These are phyloP conservation scores for Ormyrus rosae DNA, from an alignment of 2,888 invertebrate genomes.

Conservation along the genomic window DNA sequence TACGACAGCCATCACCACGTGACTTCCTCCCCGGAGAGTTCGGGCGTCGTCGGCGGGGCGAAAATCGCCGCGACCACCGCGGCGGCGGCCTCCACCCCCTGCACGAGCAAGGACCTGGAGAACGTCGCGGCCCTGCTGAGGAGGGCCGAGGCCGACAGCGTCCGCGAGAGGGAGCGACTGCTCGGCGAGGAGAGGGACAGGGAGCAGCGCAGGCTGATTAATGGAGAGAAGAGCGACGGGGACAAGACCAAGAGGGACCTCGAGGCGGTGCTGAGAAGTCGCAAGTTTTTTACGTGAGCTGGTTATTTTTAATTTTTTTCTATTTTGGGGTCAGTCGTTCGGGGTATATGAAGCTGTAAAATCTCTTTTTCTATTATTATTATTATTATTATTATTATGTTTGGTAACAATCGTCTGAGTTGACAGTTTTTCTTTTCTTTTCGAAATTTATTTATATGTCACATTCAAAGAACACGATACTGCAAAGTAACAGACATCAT, in stretches of 20 bases:
- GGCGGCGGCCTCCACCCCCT: constrained; percentile 1
- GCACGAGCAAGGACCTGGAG: constrained; percentile 58
- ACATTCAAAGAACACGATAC: no score
- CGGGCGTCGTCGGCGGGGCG: background rate
- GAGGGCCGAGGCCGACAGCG: constrained; percentile 53
- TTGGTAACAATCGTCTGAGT: no score
- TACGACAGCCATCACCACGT: background rate
- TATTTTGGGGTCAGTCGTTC: no score
- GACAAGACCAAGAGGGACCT: background rate
- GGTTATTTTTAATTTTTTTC: no score
- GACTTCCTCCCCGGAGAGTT: background rate
- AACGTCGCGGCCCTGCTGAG: constrained; percentile 60
- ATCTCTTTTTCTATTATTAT: no score
- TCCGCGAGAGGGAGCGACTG: constrained; percentile 34
- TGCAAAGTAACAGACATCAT: no score
- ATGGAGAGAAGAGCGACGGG: background rate
- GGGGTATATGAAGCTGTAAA: no score
- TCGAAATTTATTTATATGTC: no score
- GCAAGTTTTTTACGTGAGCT: constrained; percentile 22
- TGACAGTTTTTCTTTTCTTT: no score
- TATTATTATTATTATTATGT: no score
- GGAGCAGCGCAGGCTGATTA: background rate
- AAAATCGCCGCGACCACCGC: background rate
- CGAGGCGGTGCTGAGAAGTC: background rate
- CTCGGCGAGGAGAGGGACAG: constrained; percentile 14